Percentiles rank a stretch among this genome's conserved stretches.
These are phyloP conservation scores for Caenorhabditis sp. DNA, from an alignment of 2,888 invertebrate species.

Conservation along the genomic window DNA sequence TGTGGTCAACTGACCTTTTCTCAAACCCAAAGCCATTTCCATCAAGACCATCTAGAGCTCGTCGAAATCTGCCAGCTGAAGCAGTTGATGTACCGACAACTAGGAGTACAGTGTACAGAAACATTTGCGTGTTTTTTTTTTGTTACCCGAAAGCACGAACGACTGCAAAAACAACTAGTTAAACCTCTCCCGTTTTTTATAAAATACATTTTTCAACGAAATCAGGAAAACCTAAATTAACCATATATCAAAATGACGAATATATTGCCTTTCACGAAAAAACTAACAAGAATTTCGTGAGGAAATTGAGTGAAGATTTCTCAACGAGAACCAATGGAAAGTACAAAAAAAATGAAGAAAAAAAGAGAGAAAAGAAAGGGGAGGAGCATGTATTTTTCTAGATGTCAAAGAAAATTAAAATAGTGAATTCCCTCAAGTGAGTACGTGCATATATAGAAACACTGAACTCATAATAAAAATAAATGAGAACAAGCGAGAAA, in stretches of 20 bases:
- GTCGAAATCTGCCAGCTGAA: slow-evolving; percentile 32
- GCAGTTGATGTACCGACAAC: slow-evolving; percentile 18
- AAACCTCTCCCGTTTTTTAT: not conserved
- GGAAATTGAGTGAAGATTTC: not conserved
- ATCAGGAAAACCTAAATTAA: not conserved
- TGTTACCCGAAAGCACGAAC: slow-evolving; percentile 45
- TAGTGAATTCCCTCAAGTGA: not conserved
- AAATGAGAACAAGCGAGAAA: not conserved
- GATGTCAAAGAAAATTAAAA: not conserved
- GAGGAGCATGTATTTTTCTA: not conserved
- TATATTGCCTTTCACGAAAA: not conserved
- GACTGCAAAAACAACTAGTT: slow-evolving; percentile 17
- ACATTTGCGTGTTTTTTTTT: slow-evolving; percentile 26
- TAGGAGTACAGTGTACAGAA: slow-evolving; percentile 29
- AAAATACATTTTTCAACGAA: not conserved
- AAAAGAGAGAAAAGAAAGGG: not conserved
- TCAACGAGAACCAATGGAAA: not conserved
- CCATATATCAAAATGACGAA: slow-evolving; percentile 2
- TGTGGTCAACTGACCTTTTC: slow-evolving; percentile 17
- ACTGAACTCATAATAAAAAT: not conserved
- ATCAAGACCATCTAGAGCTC: slow-evolving; percentile 42
- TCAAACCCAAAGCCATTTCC: slow-evolving; percentile 50
- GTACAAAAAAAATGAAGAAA: not conserved
- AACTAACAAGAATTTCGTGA: not conserved
- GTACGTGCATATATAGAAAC: no score